Percentiles rank a stretch among this genome's conserved stretches.
Evolutionary conservation across 2,888 invertebrate species (phyloP).

Genomic region (Thyatira batis): DNA sequence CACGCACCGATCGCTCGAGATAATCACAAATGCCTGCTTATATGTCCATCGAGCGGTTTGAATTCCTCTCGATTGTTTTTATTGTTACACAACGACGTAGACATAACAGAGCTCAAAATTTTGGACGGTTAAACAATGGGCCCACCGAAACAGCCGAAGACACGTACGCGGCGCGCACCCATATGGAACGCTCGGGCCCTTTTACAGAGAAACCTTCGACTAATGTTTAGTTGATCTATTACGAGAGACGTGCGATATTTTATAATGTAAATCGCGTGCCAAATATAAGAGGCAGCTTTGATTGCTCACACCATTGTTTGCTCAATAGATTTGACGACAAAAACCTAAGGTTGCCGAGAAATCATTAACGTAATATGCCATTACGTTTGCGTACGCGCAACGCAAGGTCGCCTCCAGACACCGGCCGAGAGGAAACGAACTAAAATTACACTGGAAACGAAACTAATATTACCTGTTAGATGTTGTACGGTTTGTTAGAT

Average conservation of each 20-base stretch:
- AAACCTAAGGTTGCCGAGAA: slow-evolving; percentile 48
- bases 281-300: slow-evolving; percentile 40
- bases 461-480: slow-evolving; percentile 45
- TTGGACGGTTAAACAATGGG: slow-evolving; percentile 56
- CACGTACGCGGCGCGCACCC: slow-evolving; percentile 40
- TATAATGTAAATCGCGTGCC: slow-evolving; percentile 41
- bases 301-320: slow-evolving; percentile 46
- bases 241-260: slow-evolving; percentile 33
- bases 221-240: slow-evolving; percentile 38
- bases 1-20: slow-evolving; percentile 32
- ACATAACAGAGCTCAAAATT: slow-evolving; percentile 53
- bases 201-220: slow-evolving; percentile 53
- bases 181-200: slow-evolving; percentile 39
- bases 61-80: slow-evolving; percentile 34
- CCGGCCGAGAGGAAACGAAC: slow-evolving; percentile 67
- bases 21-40: slow-evolving; percentile 25
- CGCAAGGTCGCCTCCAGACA: slow-evolving; percentile 53
- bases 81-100: slow-evolving; percentile 38
- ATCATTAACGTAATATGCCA: slow-evolving; percentile 33
- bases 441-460: slow-evolving; percentile 59
- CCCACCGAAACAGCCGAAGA: slow-evolving; percentile 46
- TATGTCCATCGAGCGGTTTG: slow-evolving; percentile 24
- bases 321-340: slow-evolving; percentile 35
- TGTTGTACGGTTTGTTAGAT: slow-evolving; percentile 37
- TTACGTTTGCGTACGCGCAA: slow-evolving; percentile 35